Percentiles rank a stretch among this genome's conserved stretches.
These are phyloP conservation scores for Pterophyllum scalare DNA, from an alignment of 2,113 vertebrate genomes.

Conservation along the genomic window DNA sequence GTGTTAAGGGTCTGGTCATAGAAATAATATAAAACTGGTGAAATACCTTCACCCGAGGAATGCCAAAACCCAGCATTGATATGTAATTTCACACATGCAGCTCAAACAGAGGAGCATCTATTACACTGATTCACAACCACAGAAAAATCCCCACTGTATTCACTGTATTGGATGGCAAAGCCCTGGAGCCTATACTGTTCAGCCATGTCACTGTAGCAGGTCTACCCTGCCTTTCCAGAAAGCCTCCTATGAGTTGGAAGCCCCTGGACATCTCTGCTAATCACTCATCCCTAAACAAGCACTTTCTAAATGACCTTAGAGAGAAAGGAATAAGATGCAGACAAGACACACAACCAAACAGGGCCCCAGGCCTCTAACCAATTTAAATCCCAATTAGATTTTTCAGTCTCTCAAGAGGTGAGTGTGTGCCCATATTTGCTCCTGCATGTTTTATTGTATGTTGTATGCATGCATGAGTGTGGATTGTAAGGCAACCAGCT, in stretches of 20 bases:
- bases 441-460: slow-evolving; percentile 12
- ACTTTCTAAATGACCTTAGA: slow-evolving; percentile 75
- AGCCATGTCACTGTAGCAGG: slow-evolving; percentile 69
- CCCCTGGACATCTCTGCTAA: slow-evolving; percentile 79
- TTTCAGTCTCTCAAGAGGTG: slow-evolving; percentile 61
- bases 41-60: slow-evolving; percentile 19
- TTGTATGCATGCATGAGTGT: slow-evolving; percentile 22
- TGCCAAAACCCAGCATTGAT: neutral
- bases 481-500: slow-evolving; percentile 66
- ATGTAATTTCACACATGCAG: neutral
- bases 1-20: slow-evolving; percentile 38
- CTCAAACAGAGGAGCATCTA: slow-evolving; percentile 27
- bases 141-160: slow-evolving; percentile 15
- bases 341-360: slow-evolving; percentile 66
- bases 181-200: slow-evolving; percentile 56
- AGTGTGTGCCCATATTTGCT: slow-evolving; percentile 28
- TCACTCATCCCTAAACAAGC: slow-evolving; percentile 79
- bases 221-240: slow-evolving; percentile 67
- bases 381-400: slow-evolving; percentile 77
- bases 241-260: slow-evolving; percentile 69
- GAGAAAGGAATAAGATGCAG: slow-evolving; percentile 66
- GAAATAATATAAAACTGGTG: slow-evolving; percentile 6
- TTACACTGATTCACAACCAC: slow-evolving; percentile 33
- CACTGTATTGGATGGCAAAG: slow-evolving; percentile 41
- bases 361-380: slow-evolving; percentile 72